Base-by-base conservation (phyloP, 2,888 invertebrate species). In the Belgica antarctica region DNA sequence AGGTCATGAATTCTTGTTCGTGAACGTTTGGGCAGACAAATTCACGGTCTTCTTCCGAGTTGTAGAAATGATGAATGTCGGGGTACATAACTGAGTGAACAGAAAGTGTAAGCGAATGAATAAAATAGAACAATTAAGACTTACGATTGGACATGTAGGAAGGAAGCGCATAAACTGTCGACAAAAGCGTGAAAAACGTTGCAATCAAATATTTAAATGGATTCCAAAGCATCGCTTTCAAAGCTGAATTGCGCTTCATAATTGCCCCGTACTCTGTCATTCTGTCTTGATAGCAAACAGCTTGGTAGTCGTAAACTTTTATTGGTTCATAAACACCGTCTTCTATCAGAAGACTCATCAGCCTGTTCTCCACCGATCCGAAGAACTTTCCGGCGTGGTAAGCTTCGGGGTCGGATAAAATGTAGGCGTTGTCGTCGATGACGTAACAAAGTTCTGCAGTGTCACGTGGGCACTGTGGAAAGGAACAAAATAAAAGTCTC, bases 361-460 rank as follows among this genome's bases (percentile, higher is more conserved):
- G 80, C 66, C 82, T 81, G 4, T 82, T 82, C 72, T 84, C 81
- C 7, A 88, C 80, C 72, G 85, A 84, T 0, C 89, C 89, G 74
- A 89, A 85, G 76, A 88, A 89, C 73, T 81, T 82, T 1, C 89
- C 89, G 7, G 85, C 84, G 59, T 86, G 81, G 19, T 78, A 77
- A 1, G 80, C 77, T 62, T 83, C 81, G 74, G 87, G 84, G 1
- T 85, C 83, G 1, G 83, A 80, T 2, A 85, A 76, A 22, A 89
- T 82, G 75, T 85, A 89, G 2, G 86, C 89, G 75, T 88, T 87
- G 76, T 87, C 85, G 75, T 89, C 89, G 28, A 89, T 75, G n/a
- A 89, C 80, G 75, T 84, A 88, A 74, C 88, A 89, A 61, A 83
- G 82, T 52, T 85, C 76, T 17, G 79, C 78, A 8, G 4, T 47